Base-by-base conservation (phyloP, 2,113 vertebrate species). In the Labeo catla region DNA sequence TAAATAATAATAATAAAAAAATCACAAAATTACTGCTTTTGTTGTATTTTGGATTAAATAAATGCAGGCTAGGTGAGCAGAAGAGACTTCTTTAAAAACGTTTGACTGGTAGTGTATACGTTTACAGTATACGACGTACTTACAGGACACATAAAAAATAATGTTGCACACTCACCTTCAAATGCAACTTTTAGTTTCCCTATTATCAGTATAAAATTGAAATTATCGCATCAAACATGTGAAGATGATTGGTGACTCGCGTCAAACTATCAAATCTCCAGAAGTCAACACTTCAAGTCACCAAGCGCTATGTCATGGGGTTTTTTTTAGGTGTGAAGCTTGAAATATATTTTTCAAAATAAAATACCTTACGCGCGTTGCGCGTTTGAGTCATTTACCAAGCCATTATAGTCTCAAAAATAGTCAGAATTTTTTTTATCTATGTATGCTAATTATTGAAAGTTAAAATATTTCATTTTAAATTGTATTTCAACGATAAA, bases 241-340 rank as follows among this genome's bases (percentile, higher is more conserved):
- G 19, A 2, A 6, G 21, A 79, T 28, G 28, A 23, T 13, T 21
- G 23, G 45, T 7, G 13, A 50, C 10, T 9, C 9, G 28, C 28
- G 45, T 36, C 23, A 65, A 47, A 49, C 63, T 52, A 68, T 36
- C 28, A 21, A 54, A 65, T 43, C 36, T 65, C 23, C 10, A 68
- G 61, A 68, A 66, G 8, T 52, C 61, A 82, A 36, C 12, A 68
- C 39, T 50, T 36, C 23, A 83, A 15, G 28, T 36, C 81, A 84
- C 9, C 81, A 73, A 84, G 68, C 68, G 68, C 36, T 84, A 21
- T 34, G 81, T 84, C 81, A 84, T 28, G 81, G 81, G 4, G 54
- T 57, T 13, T 15, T 47, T 68, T 4, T 4, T 1, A 21, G 21
- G 10, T 19, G 81, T 83, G 50, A 83, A 59, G 50, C 50, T 45